phyloP scores from a whole-genome alignment of 2,113 vertebrate genomes.

The Pygoscelis adeliae region DNA sequence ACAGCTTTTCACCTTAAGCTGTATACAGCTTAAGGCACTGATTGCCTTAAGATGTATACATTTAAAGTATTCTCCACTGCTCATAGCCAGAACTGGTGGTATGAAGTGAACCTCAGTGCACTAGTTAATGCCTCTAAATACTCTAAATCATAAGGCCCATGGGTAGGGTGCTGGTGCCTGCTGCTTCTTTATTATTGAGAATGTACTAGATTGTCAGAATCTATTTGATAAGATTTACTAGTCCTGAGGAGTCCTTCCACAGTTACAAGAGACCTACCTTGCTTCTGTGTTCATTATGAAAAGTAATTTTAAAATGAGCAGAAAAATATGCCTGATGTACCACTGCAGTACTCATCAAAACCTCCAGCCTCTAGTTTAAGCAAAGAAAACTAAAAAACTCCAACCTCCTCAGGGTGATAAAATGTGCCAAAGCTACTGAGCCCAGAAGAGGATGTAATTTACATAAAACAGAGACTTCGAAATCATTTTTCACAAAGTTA shows the following conservation, averaged over 20 bases:
- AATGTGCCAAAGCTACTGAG: neutral
- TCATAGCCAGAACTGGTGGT: neutral
- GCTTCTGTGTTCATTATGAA: neutral
- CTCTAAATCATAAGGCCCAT: neutral
- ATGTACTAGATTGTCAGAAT: neutral
- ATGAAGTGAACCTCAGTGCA: neutral
- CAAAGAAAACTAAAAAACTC: conserved; percentile 19
- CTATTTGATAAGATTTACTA: neutral
- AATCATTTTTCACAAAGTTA: conserved; percentile 26
- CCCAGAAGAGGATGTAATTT: neutral
- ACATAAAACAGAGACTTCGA: conserved; percentile 21
- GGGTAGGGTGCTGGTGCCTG: neutral
- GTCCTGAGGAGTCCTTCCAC: neutral
- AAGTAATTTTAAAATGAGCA: neutral
- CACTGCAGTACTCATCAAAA: neutral
- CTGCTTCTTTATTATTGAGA: neutral
- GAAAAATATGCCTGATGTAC: neutral
- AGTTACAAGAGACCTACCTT: neutral
- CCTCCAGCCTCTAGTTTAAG: neutral
- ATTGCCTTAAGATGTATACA: neutral
- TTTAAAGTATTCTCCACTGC: neutral
- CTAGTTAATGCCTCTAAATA: neutral
- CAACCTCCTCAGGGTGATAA: neutral
- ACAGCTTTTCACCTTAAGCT: too few relatives aligned
- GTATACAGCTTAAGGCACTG: neutral